phyloP scores from a whole-genome alignment of 2,888 invertebrate species.

The Hirtodrosophila duncani region DNA sequence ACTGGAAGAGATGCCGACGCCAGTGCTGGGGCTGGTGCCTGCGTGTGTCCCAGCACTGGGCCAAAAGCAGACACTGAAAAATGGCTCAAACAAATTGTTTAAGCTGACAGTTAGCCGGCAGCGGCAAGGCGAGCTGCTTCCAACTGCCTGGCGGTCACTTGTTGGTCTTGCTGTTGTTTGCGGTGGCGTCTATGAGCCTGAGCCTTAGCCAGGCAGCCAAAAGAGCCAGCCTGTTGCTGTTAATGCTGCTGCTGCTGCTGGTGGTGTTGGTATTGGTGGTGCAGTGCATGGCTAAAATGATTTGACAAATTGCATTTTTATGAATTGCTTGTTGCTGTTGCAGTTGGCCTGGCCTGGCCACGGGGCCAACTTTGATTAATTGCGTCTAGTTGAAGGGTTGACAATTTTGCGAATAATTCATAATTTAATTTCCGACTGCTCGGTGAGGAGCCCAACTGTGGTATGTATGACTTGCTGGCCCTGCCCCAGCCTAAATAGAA shows the following conservation, averaged over 20 bases:
- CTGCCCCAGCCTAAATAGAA: background rate
- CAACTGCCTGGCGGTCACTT: constrained; percentile 40
- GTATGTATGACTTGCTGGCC: constrained; percentile 15
- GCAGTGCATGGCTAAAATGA: constrained; percentile 52
- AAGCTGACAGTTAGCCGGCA: constrained; percentile 66
- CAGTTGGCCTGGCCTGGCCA: constrained; percentile 17
- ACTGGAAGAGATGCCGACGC: constrained; percentile 5
- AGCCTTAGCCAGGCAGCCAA: no score
- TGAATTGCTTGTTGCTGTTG: constrained; percentile 48
- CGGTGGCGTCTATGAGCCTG: constrained; percentile 40
- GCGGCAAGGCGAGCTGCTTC: constrained; percentile 40
- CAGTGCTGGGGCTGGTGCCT: constrained; percentile 11
- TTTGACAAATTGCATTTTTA: constrained; percentile 73
- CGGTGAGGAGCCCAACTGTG: background rate
- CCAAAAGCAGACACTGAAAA: constrained; percentile 40
- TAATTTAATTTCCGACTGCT: constrained; percentile 41
- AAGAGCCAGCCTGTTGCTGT: no score
- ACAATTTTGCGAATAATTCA: constrained; percentile 52
- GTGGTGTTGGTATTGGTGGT: constrained; percentile 22
- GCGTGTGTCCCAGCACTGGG: constrained; percentile 39
- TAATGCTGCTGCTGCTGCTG: no score
- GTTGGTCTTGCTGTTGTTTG: constrained; percentile 37
- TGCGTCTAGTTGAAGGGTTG: constrained; percentile 58
- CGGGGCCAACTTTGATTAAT: constrained; percentile 52
- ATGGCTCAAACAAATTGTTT: constrained; percentile 73